Percentiles rank a stretch among this genome's conserved stretches.
Evolutionary conservation across 2,113 vertebrate genomes (phyloP).

Genomic region (Pollimyrus isidori): DNA sequence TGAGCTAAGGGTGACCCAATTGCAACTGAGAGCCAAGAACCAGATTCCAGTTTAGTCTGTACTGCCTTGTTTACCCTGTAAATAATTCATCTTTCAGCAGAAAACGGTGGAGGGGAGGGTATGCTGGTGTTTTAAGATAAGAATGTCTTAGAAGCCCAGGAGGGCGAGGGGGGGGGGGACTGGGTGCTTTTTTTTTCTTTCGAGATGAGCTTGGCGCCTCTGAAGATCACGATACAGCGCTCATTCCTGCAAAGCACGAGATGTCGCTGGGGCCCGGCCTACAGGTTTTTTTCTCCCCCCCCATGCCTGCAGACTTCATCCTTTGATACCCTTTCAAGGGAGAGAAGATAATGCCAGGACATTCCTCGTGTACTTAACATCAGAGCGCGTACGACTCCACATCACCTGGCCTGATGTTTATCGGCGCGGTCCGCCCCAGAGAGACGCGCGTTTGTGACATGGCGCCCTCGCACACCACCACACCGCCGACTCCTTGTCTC

Average conservation of each 20-base stretch:
- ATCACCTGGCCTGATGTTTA: constrained; percentile 42
- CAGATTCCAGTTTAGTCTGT: constrained; percentile 48
- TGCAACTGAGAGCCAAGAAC: constrained; percentile 42
- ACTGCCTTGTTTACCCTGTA: constrained; percentile 61
- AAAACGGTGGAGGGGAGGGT: constrained; percentile 37
- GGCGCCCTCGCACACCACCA: neutral
- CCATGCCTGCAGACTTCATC: constrained; percentile 35
- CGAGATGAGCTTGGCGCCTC: constrained; percentile 50
- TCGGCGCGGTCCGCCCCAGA: constrained; percentile 14
- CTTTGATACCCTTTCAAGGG: constrained; percentile 48
- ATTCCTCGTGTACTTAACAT: constrained; percentile 46
- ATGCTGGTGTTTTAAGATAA: constrained; percentile 18
- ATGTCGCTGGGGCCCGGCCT: constrained; percentile 31
- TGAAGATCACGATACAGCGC: constrained; percentile 51
- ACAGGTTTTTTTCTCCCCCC: constrained; percentile 19
- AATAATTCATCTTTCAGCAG: constrained; percentile 54
- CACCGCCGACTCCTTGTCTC: neutral
- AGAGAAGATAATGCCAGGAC: constrained; percentile 41
- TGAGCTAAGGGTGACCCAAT: constrained; percentile 49
- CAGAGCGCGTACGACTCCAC: constrained; percentile 40
- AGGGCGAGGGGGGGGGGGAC: constrained; percentile 12
- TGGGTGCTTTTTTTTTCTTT: constrained; percentile 48
- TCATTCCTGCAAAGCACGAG: constrained; percentile 48
- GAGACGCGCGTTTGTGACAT: constrained; percentile 6
- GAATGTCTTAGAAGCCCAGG: constrained; percentile 15